phyloP scores from a whole-genome alignment of 2,113 vertebrate species.

The Phalacrocorax pelagicus region DNA sequence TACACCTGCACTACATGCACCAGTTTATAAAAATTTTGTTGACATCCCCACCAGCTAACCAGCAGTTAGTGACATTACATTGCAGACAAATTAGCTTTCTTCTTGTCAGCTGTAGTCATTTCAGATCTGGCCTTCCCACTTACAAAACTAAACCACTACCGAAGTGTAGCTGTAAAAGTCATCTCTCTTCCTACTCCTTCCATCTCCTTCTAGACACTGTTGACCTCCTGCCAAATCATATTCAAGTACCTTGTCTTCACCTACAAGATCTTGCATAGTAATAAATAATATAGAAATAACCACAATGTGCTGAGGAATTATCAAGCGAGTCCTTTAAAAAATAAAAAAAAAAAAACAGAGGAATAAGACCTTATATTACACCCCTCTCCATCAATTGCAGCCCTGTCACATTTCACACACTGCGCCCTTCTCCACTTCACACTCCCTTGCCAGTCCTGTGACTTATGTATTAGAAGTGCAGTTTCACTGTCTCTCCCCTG shows the following conservation, averaged over 20 bases:
- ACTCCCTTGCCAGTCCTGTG: background rate
- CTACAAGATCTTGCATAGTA: background rate
- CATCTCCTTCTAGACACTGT: background rate
- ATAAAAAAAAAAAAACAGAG: background rate
- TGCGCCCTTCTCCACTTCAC: background rate
- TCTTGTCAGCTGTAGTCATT: background rate
- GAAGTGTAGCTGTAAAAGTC: constrained; percentile 19
- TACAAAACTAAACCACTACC: background rate
- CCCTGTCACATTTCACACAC: background rate
- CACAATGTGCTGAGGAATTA: background rate
- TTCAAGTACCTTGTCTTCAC: constrained; percentile 6
- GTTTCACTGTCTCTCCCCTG: background rate
- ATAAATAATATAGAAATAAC: constrained; percentile 11
- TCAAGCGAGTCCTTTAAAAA: background rate
- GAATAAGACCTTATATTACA: background rate
- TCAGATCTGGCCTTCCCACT: background rate
- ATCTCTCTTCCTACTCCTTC: background rate
- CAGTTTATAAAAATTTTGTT: background rate
- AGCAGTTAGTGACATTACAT: background rate
- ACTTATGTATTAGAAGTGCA: background rate
- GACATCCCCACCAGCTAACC: background rate
- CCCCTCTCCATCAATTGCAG: background rate
- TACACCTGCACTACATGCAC: background rate
- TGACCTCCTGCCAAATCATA: background rate
- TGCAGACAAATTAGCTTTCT: background rate